Conservation (phyloP, 2,888 invertebrate genomes). For the Adineta ricciae region DNA sequence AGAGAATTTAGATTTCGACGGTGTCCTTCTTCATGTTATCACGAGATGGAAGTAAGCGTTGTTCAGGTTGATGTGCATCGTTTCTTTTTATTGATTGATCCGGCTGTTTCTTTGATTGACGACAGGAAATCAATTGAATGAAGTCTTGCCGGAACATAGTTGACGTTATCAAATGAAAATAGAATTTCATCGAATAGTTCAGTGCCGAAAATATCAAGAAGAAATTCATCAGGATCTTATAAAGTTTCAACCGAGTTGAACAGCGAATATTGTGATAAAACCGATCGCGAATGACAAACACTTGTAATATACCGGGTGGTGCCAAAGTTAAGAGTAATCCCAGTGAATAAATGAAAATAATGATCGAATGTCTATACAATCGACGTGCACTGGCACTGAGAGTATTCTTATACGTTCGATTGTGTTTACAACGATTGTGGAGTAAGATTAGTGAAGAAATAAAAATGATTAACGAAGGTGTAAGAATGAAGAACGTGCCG, state of each 20-base stretch:
- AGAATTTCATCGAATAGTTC: neutral
- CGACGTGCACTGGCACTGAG: neutral
- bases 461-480: neutral
- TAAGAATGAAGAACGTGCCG: neutral
- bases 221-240: neutral
- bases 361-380: neutral
- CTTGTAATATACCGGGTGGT: neutral
- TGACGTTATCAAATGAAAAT: neutral
- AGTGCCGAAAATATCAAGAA: neutral
- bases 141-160: neutral
- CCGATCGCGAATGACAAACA: neutral
- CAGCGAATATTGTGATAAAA: neutral
- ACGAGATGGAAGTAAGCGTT: neutral
- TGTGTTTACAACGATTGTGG: neutral
- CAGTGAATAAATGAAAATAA: neutral
- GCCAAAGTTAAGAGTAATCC: neutral
- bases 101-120: neutral
- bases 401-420: neutral
- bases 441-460: neutral
- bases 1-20: no score
- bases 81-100: neutral
- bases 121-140: neutral
- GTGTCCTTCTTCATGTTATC: no score
- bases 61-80: neutral
- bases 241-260: neutral